These are phyloP conservation scores for Amphibalanus amphitrite DNA, from an alignment of 1,140 invertebrate genomes.

Conservation along the genomic window DNA sequence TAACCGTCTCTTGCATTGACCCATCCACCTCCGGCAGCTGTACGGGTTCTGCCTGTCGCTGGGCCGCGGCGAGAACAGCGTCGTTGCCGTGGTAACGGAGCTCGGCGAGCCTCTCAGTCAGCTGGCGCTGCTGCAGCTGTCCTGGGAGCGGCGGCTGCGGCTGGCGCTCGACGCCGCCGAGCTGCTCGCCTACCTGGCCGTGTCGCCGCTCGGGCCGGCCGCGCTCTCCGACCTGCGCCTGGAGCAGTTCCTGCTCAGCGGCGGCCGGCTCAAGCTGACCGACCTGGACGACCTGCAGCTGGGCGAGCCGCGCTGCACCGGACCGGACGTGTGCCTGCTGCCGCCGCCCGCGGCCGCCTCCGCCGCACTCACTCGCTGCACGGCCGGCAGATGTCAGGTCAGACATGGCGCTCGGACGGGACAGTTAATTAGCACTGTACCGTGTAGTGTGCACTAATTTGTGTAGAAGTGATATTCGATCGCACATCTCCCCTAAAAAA, in stretches of 20 bases:
- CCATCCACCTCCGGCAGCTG: conserved; percentile 16
- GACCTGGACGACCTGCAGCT: conserved; percentile 33
- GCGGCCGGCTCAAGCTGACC: conserved; percentile 29
- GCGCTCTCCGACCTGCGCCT: conserved; percentile 32
- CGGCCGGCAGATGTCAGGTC: background rate
- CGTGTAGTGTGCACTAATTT: too few species aligned
- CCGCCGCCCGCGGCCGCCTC: too few species aligned
- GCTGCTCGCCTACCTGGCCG: conserved; percentile 27
- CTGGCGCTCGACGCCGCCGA: conserved; percentile 26
- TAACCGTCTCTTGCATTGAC: too few species aligned
- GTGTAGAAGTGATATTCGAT: too few species aligned
- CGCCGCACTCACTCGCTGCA: background rate
- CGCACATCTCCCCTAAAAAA: too few species aligned
- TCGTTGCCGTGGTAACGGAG: conserved; percentile 30
- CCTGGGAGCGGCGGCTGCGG: conserved; percentile 13
- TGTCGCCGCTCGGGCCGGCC: conserved; percentile 28
- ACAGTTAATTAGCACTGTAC: too few species aligned
- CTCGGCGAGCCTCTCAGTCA: conserved; percentile 31
- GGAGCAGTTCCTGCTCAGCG: conserved; percentile 32
- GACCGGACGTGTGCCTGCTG: conserved; percentile 20
- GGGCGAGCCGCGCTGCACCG: conserved; percentile 24
- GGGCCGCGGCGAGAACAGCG: conserved; percentile 27
- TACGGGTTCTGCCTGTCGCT: conserved; percentile 24
- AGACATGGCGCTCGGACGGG: background rate
- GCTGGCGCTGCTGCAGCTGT: conserved; percentile 29